Conservation (phyloP, 2,797 vertebrate species). For the Numenius phaeopus region DNA sequence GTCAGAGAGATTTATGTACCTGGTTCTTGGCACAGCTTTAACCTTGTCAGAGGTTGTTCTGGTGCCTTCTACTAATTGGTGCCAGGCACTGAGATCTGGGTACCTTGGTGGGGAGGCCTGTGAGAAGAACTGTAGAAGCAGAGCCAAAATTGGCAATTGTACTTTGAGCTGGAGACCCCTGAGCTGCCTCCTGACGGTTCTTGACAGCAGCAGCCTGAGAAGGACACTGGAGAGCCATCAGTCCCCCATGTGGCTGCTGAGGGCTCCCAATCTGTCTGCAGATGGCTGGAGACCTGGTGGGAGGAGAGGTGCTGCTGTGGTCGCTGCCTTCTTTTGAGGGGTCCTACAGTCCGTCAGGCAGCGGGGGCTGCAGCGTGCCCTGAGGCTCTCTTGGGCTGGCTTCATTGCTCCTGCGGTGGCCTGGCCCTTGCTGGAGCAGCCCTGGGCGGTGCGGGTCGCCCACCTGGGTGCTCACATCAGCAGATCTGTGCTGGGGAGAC, state of each 20-base stretch:
- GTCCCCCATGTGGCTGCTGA: accelerated
- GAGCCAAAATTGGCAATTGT: accelerated
- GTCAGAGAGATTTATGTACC: not conserved
- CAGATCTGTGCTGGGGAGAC: accelerated
- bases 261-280: not conserved
- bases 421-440: not conserved
- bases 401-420: accelerated
- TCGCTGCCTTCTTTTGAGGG: not conserved
- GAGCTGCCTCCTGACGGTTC: not conserved
- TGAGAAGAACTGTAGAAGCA: not conserved
- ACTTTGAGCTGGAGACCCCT: not conserved
- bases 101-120: not conserved
- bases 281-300: not conserved
- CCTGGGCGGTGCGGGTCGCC: accelerated
- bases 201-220: not conserved
- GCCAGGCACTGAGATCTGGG: accelerated
- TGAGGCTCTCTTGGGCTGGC: accelerated
- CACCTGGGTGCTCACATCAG: too few species aligned
- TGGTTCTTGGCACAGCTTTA: not conserved
- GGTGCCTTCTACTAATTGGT: not conserved
- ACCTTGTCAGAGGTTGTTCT: not conserved
- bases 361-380: not conserved
- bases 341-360: too few species aligned
- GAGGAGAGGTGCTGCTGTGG: not conserved
- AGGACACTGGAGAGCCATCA: not conserved